phyloP scores from a whole-genome alignment of 2,888 invertebrate species.

The Tenthredo amoena region DNA sequence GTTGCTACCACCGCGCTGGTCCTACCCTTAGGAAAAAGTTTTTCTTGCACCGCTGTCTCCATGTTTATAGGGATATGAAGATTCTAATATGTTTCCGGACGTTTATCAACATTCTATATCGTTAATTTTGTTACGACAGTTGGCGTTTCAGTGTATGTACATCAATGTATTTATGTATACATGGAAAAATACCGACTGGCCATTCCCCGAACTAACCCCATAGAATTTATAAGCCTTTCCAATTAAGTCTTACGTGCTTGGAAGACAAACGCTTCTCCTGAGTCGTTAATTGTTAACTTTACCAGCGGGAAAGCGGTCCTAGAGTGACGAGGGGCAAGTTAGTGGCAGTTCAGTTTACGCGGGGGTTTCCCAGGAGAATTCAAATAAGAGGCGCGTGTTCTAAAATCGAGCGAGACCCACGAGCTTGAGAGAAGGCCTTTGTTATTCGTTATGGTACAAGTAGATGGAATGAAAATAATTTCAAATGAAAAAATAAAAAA shows the following conservation, averaged over 20 bases:
- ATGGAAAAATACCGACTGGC: constrained; percentile 4
- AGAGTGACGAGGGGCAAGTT: constrained; percentile 47
- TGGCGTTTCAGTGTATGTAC: neutral
- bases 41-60: neutral
- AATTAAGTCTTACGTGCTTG: constrained; percentile 45
- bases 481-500: neutral
- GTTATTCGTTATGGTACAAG: neutral
- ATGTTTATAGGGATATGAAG: neutral
- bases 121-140: neutral
- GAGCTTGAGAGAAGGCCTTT: neutral
- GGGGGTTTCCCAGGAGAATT: constrained; percentile 12
- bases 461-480: constrained; percentile 14
- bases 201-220: neutral
- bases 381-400: constrained; percentile 10
- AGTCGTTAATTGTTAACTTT: constrained; percentile 51
- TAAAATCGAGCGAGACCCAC: neutral
- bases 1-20: constrained; percentile 4
- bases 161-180: neutral
- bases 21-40: neutral
- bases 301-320: neutral
- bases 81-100: neutral
- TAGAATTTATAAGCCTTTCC: constrained; percentile 51
- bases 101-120: neutral
- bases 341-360: constrained; percentile 29
- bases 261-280: constrained; percentile 46